Percentiles rank a stretch among this genome's conserved stretches.
Conservation (phyloP, 2,888 invertebrate genomes). For the Lochmaea capreae region DNA sequence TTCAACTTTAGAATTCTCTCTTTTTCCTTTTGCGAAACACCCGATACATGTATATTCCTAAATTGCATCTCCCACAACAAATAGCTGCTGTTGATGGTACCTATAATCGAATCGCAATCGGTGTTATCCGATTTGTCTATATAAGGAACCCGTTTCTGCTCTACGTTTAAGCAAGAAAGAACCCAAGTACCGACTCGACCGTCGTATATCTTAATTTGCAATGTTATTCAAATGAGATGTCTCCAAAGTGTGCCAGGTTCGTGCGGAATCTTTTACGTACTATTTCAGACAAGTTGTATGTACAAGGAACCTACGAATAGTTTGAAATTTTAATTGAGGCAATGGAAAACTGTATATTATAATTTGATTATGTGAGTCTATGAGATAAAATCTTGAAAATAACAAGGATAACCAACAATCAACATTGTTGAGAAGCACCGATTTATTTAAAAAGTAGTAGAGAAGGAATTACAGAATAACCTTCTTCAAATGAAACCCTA, state of each 20-base stretch:
- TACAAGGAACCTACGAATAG: constrained; percentile 20
- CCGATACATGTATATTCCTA: not conserved
- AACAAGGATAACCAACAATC: too few relatives aligned
- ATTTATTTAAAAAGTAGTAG: too few relatives aligned
- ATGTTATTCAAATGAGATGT: constrained; percentile 58
- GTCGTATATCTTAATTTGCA: constrained; percentile 57
- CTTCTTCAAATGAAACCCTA: too few relatives aligned
- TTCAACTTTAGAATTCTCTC: not conserved
- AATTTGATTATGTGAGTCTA: not conserved
- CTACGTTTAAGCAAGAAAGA: constrained; percentile 15
- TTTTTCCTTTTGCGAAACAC: not conserved
- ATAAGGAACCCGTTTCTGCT: constrained; percentile 31
- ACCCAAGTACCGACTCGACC: constrained; percentile 22
- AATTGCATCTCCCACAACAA: constrained; percentile 18
- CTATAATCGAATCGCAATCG: constrained; percentile 27
- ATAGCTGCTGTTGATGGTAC: constrained; percentile 19
- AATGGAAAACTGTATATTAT: not conserved
- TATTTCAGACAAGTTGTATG: constrained; percentile 34
- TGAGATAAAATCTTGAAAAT: too few relatives aligned
- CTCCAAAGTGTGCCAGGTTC: constrained; percentile 54
- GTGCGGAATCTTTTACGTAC: constrained; percentile 38
- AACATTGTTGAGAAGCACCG: too few relatives aligned
- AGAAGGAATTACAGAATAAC: too few relatives aligned
- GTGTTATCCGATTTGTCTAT: constrained; percentile 34
- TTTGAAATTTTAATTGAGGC: not conserved